Conservation (phyloP, 1,140 invertebrate genomes). For the Euschistus heros region DNA sequence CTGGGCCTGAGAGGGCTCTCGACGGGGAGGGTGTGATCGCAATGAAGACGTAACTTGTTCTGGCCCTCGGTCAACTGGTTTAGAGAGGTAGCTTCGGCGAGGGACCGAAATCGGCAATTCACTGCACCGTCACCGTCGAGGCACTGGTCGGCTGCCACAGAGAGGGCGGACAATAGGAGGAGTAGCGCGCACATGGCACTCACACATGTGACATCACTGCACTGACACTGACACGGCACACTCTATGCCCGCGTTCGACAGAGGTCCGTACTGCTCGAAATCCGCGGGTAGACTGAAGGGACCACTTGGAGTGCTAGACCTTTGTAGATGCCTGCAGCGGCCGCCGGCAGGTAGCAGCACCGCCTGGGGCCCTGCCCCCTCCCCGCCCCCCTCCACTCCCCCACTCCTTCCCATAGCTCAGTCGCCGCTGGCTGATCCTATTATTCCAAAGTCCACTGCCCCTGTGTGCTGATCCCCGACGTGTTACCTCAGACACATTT, state of each 20-base stretch:
- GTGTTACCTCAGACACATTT: too few species aligned
- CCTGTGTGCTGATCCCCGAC: too few species aligned
- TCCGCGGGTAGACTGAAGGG: constrained; percentile 3
- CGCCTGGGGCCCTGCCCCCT: not conserved
- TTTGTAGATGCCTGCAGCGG: not conserved
- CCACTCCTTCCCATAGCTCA: not conserved
- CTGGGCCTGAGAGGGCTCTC: constrained; percentile 63
- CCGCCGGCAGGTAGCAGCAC: not conserved
- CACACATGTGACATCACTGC: not conserved
- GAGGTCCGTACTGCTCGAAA: not conserved
- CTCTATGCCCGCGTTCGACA: constrained; percentile 1
- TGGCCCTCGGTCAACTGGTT: constrained; percentile 56
- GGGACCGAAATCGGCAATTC: constrained; percentile 54
- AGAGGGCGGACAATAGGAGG: not conserved
- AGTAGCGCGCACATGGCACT: not conserved
- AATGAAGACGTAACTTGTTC: constrained; percentile 54
- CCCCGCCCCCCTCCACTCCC: not conserved
- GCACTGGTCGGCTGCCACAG: constrained; percentile 34
- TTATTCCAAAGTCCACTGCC: too few species aligned
- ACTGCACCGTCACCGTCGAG: constrained; percentile 42
- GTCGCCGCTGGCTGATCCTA: not conserved
- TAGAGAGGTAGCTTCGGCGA: constrained; percentile 45
- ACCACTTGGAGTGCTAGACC: not conserved
- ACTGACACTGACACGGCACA: constrained; percentile 3
- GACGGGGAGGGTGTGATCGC: constrained; percentile 65